Conservation (phyloP, 2,888 invertebrate genomes). For the Acleris literana region DNA sequence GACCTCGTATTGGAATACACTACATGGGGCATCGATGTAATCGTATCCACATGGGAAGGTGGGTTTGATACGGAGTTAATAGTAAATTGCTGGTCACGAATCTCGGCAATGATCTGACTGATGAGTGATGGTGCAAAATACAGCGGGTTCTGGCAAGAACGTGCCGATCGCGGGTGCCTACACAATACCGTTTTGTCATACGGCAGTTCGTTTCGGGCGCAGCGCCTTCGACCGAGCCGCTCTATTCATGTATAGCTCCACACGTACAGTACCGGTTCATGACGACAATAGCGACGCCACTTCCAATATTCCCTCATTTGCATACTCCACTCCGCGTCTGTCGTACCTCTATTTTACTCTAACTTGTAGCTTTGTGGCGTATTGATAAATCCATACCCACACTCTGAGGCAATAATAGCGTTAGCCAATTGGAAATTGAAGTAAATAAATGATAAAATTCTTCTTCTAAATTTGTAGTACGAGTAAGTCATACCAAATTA, state of each 20-base stretch:
- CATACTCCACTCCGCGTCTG: slow-evolving; percentile 59
- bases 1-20: slow-evolving; percentile 16
- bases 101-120: slow-evolving; percentile 27
- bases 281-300: slow-evolving; percentile 66
- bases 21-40: slow-evolving; percentile 7
- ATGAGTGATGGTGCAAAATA: slow-evolving; percentile 40
- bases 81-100: slow-evolving; percentile 16
- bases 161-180: slow-evolving; percentile 50
- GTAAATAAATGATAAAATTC: slow-evolving; percentile 1
- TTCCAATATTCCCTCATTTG: slow-evolving; percentile 75
- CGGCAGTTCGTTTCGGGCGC: slow-evolving; percentile 32
- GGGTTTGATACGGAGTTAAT: slow-evolving; percentile 9
- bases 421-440: slow-evolving; percentile 18
- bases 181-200: slow-evolving; percentile 61
- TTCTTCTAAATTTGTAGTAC: background rate
- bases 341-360: slow-evolving; percentile 47
- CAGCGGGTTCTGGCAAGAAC: slow-evolving; percentile 45
- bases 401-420: slow-evolving; percentile 16
- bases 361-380: slow-evolving; percentile 54
- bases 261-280: slow-evolving; percentile 42
- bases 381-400: slow-evolving; percentile 19
- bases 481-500: background rate
- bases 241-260: slow-evolving; percentile 4
- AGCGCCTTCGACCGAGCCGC: slow-evolving; percentile 7
- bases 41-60: background rate